Percentiles rank a stretch among this genome's conserved stretches.
phyloP scores from a whole-genome alignment of 1,140 invertebrate genomes.

The Drosophila willistoni region DNA sequence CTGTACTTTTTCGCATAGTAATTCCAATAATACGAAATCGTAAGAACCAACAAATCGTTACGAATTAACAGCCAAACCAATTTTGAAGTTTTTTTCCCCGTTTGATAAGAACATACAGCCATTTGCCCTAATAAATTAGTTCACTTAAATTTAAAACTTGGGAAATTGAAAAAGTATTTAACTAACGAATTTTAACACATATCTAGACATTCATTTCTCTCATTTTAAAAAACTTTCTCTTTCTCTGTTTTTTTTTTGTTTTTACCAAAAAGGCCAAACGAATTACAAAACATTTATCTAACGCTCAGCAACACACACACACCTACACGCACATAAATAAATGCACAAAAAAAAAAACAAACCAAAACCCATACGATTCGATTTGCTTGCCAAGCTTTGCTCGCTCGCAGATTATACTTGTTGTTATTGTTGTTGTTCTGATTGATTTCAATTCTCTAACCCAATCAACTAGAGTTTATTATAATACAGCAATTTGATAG shows the following conservation, averaged over 20 bases:
- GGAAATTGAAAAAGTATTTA: too few relatives aligned
- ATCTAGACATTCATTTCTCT: neutral
- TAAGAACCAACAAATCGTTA: too few relatives aligned
- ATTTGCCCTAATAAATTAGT: too few relatives aligned
- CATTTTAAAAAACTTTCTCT: neutral
- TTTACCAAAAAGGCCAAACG: constrained; percentile 57
- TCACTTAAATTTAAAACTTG: too few relatives aligned
- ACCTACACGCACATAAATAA: constrained; percentile 26
- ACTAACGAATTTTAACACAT: too few relatives aligned
- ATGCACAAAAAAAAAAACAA: constrained; percentile 38
- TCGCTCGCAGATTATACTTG: constrained; percentile 59
- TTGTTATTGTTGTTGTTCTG: constrained; percentile 47
- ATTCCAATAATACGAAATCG: too few relatives aligned
- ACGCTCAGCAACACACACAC: constrained; percentile 61
- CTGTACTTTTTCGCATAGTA: too few relatives aligned
- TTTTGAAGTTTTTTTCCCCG: too few relatives aligned
- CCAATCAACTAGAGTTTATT: constrained; percentile 16
- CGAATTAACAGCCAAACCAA: too few relatives aligned
- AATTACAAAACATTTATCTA: constrained; percentile 76
- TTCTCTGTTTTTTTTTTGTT: neutral
- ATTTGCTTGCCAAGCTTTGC: constrained; percentile 80
- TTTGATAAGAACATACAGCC: too few relatives aligned
- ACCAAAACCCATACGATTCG: constrained; percentile 69
- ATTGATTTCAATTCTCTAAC: constrained; percentile 43
- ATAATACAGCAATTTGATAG: neutral